Conservation (phyloP, 2,888 invertebrate genomes). For the Drosophila anomalata region DNA sequence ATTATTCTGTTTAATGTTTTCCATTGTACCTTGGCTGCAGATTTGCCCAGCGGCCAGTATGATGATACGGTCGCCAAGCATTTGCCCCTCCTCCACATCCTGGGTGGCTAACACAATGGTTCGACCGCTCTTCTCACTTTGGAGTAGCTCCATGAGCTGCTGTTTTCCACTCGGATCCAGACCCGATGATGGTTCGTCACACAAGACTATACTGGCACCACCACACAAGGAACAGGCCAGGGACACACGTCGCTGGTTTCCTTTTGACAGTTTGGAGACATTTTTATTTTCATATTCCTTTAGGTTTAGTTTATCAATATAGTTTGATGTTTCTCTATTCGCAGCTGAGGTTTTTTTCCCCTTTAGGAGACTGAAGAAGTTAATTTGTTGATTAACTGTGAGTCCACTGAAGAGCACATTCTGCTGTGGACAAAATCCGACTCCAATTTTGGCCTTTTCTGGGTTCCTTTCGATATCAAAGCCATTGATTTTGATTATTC, state of each 20-base stretch:
- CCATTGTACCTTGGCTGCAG: constrained; percentile 90
- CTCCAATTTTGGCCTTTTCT: constrained; percentile 86
- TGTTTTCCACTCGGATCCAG: constrained; percentile 92
- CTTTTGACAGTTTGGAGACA: constrained; percentile 87
- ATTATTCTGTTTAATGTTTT: constrained; percentile 85
- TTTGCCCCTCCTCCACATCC: constrained; percentile 95
- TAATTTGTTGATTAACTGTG: constrained; percentile 91
- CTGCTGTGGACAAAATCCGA: constrained; percentile 92
- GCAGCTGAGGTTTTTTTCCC: constrained; percentile 85
- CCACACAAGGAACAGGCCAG: constrained; percentile 90
- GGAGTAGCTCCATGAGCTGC: constrained; percentile 91
- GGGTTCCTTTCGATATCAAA: constrained; percentile 87
- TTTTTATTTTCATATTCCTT: constrained; percentile 86
- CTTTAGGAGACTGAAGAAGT: constrained; percentile 90
- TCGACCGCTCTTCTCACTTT: constrained; percentile 88
- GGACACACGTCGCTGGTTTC: constrained; percentile 90
- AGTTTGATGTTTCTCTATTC: constrained; percentile 86
- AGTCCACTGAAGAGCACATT: constrained; percentile 91
- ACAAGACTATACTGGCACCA: constrained; percentile 87
- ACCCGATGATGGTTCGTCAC: constrained; percentile 91
- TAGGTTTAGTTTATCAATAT: constrained; percentile 87
- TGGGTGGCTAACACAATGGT: constrained; percentile 92
- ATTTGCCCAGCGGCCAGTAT: constrained; percentile 91
- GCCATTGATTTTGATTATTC: constrained; percentile 88
- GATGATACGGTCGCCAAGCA: constrained; percentile 92